Evolutionary conservation across 1,140 invertebrate genomes (phyloP).

Genomic region (Halesus radiatus): DNA sequence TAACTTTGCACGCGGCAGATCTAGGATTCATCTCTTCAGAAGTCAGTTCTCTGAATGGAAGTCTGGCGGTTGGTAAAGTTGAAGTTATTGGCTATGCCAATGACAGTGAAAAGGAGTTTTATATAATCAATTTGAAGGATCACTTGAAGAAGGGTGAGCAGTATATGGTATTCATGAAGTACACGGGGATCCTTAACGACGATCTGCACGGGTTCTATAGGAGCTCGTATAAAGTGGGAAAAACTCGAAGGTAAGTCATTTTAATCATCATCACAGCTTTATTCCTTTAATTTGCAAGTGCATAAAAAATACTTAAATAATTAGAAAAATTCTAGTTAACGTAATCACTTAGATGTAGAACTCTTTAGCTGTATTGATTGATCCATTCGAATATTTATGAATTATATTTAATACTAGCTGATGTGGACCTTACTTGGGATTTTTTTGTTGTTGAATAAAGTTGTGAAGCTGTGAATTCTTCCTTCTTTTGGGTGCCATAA

Average conservation of each 20-base stretch:
- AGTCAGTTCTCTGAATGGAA: conserved; percentile 63
- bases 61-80: conserved; percentile 60
- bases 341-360: too few relatives aligned
- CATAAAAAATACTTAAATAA: too few relatives aligned
- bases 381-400: too few relatives aligned
- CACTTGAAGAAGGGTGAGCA: conserved; percentile 71
- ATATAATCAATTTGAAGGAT: conserved; percentile 76
- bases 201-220: conserved; percentile 89
- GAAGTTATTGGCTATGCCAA: conserved; percentile 66
- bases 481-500: too few relatives aligned
- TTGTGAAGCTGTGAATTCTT: too few relatives aligned
- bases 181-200: conserved; percentile 80
- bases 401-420: too few relatives aligned
- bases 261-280: too few relatives aligned
- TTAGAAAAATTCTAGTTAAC: too few relatives aligned
- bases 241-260: conserved; percentile 75
- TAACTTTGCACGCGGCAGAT: conserved; percentile 84
- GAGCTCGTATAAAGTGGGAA: conserved; percentile 82
- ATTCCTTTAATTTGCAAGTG: too few relatives aligned
- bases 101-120: conserved; percentile 81
- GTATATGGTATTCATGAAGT: conserved; percentile 81
- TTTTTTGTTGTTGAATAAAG: too few relatives aligned
- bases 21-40: conserved; percentile 74
- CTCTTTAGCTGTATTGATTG: too few relatives aligned
- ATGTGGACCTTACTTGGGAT: too few relatives aligned